Conservation (phyloP, 2,797 vertebrate genomes). For the Pantherophis alleghaniensis region DNA sequence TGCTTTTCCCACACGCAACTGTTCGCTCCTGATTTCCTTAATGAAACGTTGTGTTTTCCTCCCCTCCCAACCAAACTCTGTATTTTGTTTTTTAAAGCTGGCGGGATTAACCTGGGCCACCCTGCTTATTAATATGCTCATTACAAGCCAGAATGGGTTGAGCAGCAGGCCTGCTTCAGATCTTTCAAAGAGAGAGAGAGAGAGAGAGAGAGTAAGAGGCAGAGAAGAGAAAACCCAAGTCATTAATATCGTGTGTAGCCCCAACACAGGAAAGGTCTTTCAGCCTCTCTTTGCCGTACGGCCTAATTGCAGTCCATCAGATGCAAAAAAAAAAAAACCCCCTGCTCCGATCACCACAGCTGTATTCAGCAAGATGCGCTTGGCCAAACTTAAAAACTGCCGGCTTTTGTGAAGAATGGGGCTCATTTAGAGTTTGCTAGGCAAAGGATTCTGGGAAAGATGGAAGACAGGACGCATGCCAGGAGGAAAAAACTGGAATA, state of each 20-base stretch:
- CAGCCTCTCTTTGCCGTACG: neutral
- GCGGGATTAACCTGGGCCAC: constrained; percentile 4
- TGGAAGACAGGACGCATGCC: neutral
- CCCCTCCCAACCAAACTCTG: constrained; percentile 1
- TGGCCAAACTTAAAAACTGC: neutral
- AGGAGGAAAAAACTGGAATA: neutral
- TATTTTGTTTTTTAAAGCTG: constrained; percentile 38
- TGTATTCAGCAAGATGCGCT: neutral
- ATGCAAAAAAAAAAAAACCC: neutral
- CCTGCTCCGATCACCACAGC: neutral
- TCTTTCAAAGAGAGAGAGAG: neutral
- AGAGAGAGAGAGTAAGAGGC: neutral
- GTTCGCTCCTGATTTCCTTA: constrained; percentile 38
- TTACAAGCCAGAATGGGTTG: neutral
- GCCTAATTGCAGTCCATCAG: too few relatives aligned
- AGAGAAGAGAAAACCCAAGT: neutral
- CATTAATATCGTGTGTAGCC: neutral
- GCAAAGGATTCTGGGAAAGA: neutral
- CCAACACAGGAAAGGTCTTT: neutral
- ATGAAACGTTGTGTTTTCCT: constrained; percentile 39
- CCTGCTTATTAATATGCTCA: neutral
- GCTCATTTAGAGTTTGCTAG: neutral
- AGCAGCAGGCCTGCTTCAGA: neutral
- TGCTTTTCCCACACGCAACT: constrained; percentile 58
- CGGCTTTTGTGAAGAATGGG: neutral